These are phyloP conservation scores for Cremastinae sp. DNA, from an alignment of 2,888 invertebrate genomes.

Conservation along the genomic window DNA sequence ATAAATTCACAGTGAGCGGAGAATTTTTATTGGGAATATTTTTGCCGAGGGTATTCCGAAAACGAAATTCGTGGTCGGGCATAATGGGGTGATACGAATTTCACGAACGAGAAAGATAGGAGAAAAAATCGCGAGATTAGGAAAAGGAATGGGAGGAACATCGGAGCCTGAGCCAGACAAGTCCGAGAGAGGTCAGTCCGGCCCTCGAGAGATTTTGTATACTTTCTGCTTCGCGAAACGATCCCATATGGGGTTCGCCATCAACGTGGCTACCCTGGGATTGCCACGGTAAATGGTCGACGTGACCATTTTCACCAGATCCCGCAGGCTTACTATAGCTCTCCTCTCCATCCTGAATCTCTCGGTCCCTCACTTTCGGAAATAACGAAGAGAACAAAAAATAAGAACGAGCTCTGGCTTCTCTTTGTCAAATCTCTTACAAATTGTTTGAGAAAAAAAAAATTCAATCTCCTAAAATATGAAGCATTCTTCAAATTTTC, in stretches of 20 bases:
- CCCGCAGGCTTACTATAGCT: slow-evolving; percentile 45
- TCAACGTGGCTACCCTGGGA: slow-evolving; percentile 50
- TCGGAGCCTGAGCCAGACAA: slow-evolving; percentile 19
- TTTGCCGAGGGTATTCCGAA: background rate
- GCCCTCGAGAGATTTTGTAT: slow-evolving; percentile 26
- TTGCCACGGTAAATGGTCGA: slow-evolving; percentile 55
- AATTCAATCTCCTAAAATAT: no score
- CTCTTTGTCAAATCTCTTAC: slow-evolving; percentile 1
- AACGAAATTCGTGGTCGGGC: no score
- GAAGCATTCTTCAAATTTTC: no score
- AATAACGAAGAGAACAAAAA: background rate
- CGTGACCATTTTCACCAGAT: slow-evolving; percentile 59
- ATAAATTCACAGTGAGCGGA: no score
- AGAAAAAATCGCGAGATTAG: slow-evolving; percentile 46
- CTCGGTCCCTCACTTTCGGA: slow-evolving; percentile 14
- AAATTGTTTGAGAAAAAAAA: no score
- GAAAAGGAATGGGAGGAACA: slow-evolving; percentile 38
- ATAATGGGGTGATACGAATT: slow-evolving; percentile 14
- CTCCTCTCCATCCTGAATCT: slow-evolving; percentile 21
- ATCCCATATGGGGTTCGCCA: slow-evolving; percentile 45
- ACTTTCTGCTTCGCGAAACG: slow-evolving; percentile 45
- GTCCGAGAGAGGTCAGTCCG: slow-evolving; percentile 30
- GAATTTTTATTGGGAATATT: no score
- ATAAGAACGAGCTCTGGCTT: slow-evolving; percentile 15
- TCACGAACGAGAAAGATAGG: background rate